Percentiles rank a stretch among this genome's conserved stretches.
Evolutionary conservation across 2,113 vertebrate genomes (phyloP).

Genomic region (Lampris megalopsis): DNA sequence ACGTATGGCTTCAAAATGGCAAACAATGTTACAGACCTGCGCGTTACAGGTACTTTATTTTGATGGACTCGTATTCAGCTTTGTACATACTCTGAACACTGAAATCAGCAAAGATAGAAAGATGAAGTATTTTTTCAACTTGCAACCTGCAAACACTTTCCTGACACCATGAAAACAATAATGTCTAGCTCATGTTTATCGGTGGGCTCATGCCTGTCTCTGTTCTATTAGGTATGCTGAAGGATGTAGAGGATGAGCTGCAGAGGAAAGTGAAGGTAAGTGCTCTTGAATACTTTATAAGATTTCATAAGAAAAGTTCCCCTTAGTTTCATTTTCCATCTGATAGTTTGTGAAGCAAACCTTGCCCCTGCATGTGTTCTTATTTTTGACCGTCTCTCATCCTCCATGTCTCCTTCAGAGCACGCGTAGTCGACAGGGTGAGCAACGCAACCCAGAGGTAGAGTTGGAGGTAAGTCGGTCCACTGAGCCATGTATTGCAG

Average conservation of each 20-base stretch:
- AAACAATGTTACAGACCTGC: constrained; percentile 96
- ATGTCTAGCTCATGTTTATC: neutral
- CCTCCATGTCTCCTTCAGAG: constrained; percentile 81
- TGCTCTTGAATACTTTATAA: neutral
- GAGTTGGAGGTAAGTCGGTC: constrained; percentile 90
- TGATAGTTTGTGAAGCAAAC: neutral
- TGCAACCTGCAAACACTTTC: too few relatives aligned
- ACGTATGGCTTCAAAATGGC: constrained; percentile 99
- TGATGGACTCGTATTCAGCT: neutral
- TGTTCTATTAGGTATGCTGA: constrained; percentile 90
- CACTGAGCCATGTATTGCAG: neutral
- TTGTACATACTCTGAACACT: neutral
- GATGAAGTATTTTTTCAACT: neutral
- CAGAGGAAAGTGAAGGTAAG: constrained; percentile 97
- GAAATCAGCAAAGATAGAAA: neutral
- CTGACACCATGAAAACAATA: too few relatives aligned
- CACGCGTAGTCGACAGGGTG: constrained; percentile 96
- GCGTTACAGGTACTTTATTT: constrained; percentile 90
- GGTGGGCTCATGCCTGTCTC: neutral
- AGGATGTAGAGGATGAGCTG: constrained; percentile 98
- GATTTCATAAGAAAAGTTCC: too few relatives aligned
- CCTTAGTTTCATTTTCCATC: neutral
- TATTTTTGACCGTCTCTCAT: neutral
- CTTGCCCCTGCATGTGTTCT: neutral
- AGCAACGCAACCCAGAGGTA: constrained; percentile 95